Percentiles rank a stretch among this genome's conserved stretches.
Evolutionary conservation across 2,888 invertebrate species (phyloP).

Genomic region (Griposia aprilina): DNA sequence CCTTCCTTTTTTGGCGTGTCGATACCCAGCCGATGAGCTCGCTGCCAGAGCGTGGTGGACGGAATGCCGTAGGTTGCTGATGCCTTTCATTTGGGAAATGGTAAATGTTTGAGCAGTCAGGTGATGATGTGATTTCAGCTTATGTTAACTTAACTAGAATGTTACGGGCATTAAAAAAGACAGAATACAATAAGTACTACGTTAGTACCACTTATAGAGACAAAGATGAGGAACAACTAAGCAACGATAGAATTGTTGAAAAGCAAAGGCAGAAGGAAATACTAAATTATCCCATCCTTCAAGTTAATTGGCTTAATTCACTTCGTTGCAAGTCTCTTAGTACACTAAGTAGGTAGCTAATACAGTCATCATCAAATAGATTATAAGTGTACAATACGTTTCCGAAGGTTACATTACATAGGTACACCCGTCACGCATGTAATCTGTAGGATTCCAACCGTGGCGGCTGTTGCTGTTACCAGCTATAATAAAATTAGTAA

Average conservation of each 20-base stretch:
- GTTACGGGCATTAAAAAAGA: background rate
- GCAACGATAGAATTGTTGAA: background rate
- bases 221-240: background rate
- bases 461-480: constrained; percentile 36
- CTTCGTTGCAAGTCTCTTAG: constrained; percentile 34
- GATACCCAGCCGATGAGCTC: constrained; percentile 96
- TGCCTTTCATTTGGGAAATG: constrained; percentile 84
- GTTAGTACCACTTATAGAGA: background rate
- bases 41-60: constrained; percentile 97
- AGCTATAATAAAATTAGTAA: constrained; percentile 21
- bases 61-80: constrained; percentile 97
- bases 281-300: constrained; percentile 22
- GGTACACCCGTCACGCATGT: constrained; percentile 32
- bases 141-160: background rate
- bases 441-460: constrained; percentile 40
- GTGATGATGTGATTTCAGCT: background rate
- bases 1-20: constrained; percentile 98
- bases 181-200: background rate
- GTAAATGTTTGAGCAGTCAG: background rate
- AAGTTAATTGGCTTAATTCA: constrained; percentile 31
- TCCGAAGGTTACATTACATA: constrained; percentile 46
- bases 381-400: constrained; percentile 32
- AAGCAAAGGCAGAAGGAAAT: constrained; percentile 14
- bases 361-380: constrained; percentile 32
- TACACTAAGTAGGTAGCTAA: constrained; percentile 11